Evolutionary conservation across 2,888 invertebrate species (phyloP).

Genomic region (Rhaphigaster nebulosa): DNA sequence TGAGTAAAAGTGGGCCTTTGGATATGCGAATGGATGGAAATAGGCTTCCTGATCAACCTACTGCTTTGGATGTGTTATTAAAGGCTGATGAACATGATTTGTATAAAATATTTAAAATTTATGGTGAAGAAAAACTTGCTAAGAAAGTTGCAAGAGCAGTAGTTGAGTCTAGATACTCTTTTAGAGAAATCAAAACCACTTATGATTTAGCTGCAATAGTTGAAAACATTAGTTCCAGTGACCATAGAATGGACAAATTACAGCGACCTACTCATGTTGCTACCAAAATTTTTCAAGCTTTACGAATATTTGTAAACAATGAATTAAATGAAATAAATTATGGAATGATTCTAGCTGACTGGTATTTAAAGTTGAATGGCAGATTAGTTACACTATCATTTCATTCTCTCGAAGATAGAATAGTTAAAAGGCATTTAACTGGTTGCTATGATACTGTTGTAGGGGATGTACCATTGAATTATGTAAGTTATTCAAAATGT

Average conservation of each 20-base stretch:
- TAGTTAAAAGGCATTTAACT: constrained; percentile 89
- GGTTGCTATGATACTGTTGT: constrained; percentile 74
- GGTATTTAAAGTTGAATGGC: constrained; percentile 84
- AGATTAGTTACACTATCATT: constrained; percentile 87
- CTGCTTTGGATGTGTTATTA: constrained; percentile 90
- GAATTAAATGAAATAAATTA: constrained; percentile 96
- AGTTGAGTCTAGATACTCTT: constrained; percentile 84
- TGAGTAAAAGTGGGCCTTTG: constrained; percentile 87
- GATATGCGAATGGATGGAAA: constrained; percentile 96
- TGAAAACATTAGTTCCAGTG: constrained; percentile 69
- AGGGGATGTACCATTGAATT: constrained; percentile 81
- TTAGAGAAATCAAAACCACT: constrained; percentile 84
- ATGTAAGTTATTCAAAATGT: constrained; percentile 75
- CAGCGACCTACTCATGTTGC: constrained; percentile 84
- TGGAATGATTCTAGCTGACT: constrained; percentile 83
- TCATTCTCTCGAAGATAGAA: constrained; percentile 93
- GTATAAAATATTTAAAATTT: constrained; percentile 86
- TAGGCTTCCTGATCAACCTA: constrained; percentile 78
- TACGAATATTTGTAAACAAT: constrained; percentile 96
- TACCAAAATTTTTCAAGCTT: constrained; percentile 93
- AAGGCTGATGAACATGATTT: constrained; percentile 83
- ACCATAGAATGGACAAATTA: constrained; percentile 79
- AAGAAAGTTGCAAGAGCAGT: constrained; percentile 89
- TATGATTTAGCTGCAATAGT: constrained; percentile 84
- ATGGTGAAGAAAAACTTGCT: constrained; percentile 92